Base-by-base conservation (phyloP, 2,113 vertebrate genomes). In the Pelusios castaneus region DNA sequence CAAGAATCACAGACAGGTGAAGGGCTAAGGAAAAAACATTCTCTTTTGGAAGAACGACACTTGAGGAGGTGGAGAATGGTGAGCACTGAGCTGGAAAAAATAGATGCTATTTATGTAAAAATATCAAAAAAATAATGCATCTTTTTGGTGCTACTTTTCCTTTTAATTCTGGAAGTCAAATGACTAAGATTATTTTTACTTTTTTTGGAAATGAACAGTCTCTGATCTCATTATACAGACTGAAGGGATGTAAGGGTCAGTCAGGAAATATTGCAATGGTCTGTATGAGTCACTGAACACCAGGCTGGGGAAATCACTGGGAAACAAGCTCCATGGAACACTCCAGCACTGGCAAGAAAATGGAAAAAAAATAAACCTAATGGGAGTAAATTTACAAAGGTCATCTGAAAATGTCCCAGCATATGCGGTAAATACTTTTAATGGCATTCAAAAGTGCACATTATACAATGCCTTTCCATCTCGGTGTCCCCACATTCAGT, bases 281-380 rank as follows among this genome's bases (percentile, higher is more conserved):
- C 78, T 94, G 55, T 84, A 89, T 47, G 88, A 88, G 67, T 90
- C 88, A 81, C 79, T 94, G 94, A 91, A 90, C 75, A 93, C 70
- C 54, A 83, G 56, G 55, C 76, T 89, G 84, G 45, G 80, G 43
- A 95, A 95, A 95, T 67, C 41, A 76, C 41, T 85, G 88, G 88
- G 86, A 87, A 77, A 13, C 0, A 9, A 89, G 41, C 86, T 85
- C 4, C 16, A 82, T 73, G 91, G 88, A 91, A 87, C 31, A 31
- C 67, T 91, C 78, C 76, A 92, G 43, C 70, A 38, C 5, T 52
- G 60, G 60, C 58, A 82, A 41, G 70, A 94, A 94, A 95, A 86
- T 88, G 31, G 54, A 49, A 67, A 89, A 92, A 49, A 55, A 49
- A 55, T 67, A 17, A 70, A 87, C 41, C 43, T 38, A 91, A 82